These are phyloP conservation scores for Perdita meconis DNA, from an alignment of 2,888 invertebrate genomes.

Conservation along the genomic window DNA sequence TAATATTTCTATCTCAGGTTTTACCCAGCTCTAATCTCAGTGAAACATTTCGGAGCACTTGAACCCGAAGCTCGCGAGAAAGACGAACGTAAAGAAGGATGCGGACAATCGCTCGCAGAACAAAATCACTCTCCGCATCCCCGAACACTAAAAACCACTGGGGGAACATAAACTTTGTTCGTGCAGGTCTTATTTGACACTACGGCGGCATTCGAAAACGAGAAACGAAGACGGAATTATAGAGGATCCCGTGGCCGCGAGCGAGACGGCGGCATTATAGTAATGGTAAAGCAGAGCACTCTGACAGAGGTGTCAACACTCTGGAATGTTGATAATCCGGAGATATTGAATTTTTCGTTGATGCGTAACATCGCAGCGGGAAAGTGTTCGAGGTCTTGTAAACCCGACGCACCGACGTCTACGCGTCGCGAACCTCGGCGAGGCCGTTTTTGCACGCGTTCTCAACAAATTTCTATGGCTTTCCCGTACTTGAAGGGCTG, in stretches of 20 bases:
- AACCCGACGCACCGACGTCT: conserved; percentile 2
- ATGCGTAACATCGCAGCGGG: conserved; percentile 48
- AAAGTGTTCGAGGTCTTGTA: conserved; percentile 27
- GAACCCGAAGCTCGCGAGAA: conserved; percentile 3
- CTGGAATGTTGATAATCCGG: conserved; percentile 80
- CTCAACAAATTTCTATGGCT: conserved; percentile 68
- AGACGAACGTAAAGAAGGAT: not conserved
- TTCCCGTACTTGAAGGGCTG: conserved; percentile 65
- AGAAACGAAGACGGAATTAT: conserved; percentile 34
- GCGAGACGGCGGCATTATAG: conserved; percentile 42
- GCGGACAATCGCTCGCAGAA: conserved; percentile 21
- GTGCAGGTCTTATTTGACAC: conserved; percentile 60
- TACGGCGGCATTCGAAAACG: conserved; percentile 52
- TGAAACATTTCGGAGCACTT: conserved; percentile 11
- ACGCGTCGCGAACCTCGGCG: not conserved
- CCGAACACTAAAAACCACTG: conserved; percentile 50
- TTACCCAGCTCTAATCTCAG: not conserved
- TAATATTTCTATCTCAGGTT: conserved; percentile 6
- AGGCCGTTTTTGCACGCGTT: conserved; percentile 20
- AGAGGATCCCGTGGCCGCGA: not conserved
- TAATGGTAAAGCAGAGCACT: conserved; percentile 67
- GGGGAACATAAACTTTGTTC: conserved; percentile 55
- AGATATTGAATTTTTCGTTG: conserved; percentile 69
- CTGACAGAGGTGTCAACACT: conserved; percentile 82
- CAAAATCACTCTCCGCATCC: conserved; percentile 42